Percentiles rank a stretch among this genome's conserved stretches.
These are phyloP conservation scores for Petaurus breviceps DNA, from an alignment of 2,113 vertebrate species.

Conservation along the genomic window DNA sequence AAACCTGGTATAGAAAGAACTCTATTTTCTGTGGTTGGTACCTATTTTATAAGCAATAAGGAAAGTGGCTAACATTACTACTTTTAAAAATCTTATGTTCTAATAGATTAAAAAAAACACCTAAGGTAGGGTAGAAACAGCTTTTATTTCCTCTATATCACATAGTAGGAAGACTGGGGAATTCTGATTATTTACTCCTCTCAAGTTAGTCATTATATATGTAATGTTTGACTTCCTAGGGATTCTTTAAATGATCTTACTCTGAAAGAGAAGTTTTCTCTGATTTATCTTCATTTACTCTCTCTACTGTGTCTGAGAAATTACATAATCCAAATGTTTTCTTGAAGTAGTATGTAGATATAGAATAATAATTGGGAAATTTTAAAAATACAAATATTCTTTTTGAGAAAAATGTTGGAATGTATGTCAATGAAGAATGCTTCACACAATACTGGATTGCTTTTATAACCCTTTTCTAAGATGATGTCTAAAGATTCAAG, in stretches of 20 bases:
- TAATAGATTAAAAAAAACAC: not conserved
- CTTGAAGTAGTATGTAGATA: not conserved
- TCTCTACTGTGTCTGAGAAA: not conserved
- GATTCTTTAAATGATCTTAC: not conserved
- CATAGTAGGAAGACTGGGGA: too few relatives aligned
- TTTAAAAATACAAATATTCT: fast-evolving
- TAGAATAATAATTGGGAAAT: not conserved
- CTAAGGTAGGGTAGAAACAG: not conserved
- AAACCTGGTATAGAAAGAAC: not conserved
- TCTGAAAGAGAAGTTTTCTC: not conserved
- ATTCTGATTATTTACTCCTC: fast-evolving
- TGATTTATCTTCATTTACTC: too few relatives aligned
- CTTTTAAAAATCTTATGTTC: too few relatives aligned
- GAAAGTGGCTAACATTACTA: not conserved
- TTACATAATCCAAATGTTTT: not conserved
- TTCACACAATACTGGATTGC: not conserved
- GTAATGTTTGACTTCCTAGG: fast-evolving
- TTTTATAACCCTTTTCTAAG: not conserved
- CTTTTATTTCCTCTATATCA: fast-evolving
- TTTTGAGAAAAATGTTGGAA: fast-evolving
- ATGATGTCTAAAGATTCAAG: not conserved
- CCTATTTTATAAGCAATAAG: fast-evolving
- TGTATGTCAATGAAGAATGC: not conserved
- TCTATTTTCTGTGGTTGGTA: fast-evolving
- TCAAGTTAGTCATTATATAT: fast-evolving